Percentiles rank a stretch among this genome's conserved stretches.
These are phyloP conservation scores for Rhogogaster chlorosoma DNA, from an alignment of 2,888 invertebrate species.

Conservation along the genomic window DNA sequence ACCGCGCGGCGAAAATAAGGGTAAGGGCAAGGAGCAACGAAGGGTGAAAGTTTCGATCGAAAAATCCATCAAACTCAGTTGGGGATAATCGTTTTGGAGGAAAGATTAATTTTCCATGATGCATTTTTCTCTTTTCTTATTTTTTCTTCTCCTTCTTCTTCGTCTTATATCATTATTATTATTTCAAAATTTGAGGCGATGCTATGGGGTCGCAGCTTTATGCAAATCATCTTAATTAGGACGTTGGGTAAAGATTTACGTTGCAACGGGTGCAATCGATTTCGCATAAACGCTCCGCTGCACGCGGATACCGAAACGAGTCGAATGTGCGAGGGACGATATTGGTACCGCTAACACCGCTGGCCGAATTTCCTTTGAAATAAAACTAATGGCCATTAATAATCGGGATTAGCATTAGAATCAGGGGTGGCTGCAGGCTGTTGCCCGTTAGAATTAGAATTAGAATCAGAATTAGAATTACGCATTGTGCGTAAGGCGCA, in stretches of 20 bases:
- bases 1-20: neutral
- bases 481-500: slow-evolving; percentile 63
- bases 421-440: slow-evolving; percentile 57
- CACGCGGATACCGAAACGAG: slow-evolving; percentile 16
- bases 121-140: neutral
- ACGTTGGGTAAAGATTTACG: slow-evolving; percentile 55
- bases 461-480: slow-evolving; percentile 68
- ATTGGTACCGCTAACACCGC: neutral
- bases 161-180: neutral
- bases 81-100: slow-evolving; percentile 14
- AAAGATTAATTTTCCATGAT: slow-evolving; percentile 27
- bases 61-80: slow-evolving; percentile 6
- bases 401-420: slow-evolving; percentile 73
- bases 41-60: slow-evolving; percentile 4
- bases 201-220: slow-evolving; percentile 57
- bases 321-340: neutral
- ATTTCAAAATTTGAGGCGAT: neutral
- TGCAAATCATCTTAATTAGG: slow-evolving; percentile 76
- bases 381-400: slow-evolving; percentile 76
- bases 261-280: slow-evolving; percentile 61
- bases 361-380: slow-evolving; percentile 67
- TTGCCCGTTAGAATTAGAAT: slow-evolving; percentile 69
- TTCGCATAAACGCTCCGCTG: slow-evolving; percentile 20
- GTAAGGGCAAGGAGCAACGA: neutral
- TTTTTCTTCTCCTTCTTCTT: neutral